Percentiles rank a stretch among this genome's conserved stretches.
phyloP scores from a whole-genome alignment of 2,113 vertebrate species.

The Piprites chloris region DNA sequence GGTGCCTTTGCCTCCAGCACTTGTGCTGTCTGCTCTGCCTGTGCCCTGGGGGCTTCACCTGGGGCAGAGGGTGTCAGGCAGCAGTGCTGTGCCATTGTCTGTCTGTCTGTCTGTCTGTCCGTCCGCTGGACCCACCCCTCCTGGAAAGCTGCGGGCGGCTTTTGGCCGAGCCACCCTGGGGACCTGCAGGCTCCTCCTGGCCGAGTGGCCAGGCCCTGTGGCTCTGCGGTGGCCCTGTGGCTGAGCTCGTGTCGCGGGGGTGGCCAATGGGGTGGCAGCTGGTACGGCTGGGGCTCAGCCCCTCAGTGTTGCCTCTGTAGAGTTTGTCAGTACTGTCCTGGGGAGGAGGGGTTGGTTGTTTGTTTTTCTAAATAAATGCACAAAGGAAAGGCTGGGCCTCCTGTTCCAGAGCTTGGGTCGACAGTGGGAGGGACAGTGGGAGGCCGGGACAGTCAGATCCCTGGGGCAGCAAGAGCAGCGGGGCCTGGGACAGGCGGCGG shows the following conservation, averaged over 20 bases:
- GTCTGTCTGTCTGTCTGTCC: not conserved
- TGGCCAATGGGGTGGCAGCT: not conserved
- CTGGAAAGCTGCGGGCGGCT: constrained; percentile 48
- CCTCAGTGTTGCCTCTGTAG: constrained; percentile 22
- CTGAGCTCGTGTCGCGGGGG: not conserved
- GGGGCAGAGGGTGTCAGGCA: not conserved
- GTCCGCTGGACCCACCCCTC: not conserved
- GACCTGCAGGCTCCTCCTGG: not conserved
- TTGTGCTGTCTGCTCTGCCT: not conserved
- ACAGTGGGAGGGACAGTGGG: not conserved
- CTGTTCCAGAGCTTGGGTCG: not conserved
- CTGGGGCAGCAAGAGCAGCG: not conserved
- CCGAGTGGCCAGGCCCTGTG: not conserved
- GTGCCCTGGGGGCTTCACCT: rapidly evolving
- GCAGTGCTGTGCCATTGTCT: not conserved
- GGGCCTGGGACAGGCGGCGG: not conserved
- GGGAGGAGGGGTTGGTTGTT: not conserved
- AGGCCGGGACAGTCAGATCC: not conserved
- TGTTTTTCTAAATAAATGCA: constrained; percentile 62
- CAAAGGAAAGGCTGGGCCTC: not conserved
- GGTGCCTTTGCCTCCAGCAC: constrained; percentile 38
- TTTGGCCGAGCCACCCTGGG: not conserved
- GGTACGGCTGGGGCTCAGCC: not conserved
- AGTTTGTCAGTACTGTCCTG: constrained; percentile 19
- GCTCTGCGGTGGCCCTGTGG: not conserved